Conservation (phyloP, 2,113 vertebrate species). For the Empidonax alnorum region DNA sequence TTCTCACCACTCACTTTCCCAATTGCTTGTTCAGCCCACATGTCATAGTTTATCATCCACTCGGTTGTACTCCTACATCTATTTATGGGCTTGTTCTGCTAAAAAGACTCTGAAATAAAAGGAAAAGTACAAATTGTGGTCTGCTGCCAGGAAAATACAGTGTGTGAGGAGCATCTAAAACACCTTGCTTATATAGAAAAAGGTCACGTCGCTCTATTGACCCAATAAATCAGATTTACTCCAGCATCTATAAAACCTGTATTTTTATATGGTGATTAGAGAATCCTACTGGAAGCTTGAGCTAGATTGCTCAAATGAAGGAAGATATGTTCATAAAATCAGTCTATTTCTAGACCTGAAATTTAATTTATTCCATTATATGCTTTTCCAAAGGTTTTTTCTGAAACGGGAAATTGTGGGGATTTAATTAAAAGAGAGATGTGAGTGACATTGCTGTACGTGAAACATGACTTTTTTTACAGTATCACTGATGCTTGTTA, state of each 20-base stretch:
- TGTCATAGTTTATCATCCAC: slow-evolving; percentile 23
- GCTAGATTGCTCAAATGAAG: not conserved
- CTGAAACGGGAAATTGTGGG: not conserved
- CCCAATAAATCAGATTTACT: not conserved
- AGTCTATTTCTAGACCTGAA: not conserved
- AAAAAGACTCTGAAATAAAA: not conserved
- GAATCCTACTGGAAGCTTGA: not conserved
- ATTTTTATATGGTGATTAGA: not conserved
- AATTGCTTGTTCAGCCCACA: slow-evolving; percentile 20
- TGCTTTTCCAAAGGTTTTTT: not conserved
- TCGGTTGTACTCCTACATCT: not conserved
- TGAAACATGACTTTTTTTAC: not conserved
- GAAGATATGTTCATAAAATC: not conserved
- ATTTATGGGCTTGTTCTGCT: slow-evolving; percentile 34
- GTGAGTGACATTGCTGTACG: not conserved
- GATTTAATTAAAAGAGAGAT: not conserved
- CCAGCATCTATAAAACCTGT: not conserved
- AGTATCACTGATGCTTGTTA: not conserved
- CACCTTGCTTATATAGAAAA: not conserved
- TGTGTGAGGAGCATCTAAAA: not conserved
- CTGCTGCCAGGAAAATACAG: not conserved
- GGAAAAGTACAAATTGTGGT: not conserved
- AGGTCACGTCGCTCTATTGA: not conserved
- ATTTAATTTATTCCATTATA: not conserved
- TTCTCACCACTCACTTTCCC: not conserved